Percentiles rank a stretch among this genome's conserved stretches.
Evolutionary conservation across 2,888 invertebrate species (phyloP).

Genomic region (Protodeltote pygarga): DNA sequence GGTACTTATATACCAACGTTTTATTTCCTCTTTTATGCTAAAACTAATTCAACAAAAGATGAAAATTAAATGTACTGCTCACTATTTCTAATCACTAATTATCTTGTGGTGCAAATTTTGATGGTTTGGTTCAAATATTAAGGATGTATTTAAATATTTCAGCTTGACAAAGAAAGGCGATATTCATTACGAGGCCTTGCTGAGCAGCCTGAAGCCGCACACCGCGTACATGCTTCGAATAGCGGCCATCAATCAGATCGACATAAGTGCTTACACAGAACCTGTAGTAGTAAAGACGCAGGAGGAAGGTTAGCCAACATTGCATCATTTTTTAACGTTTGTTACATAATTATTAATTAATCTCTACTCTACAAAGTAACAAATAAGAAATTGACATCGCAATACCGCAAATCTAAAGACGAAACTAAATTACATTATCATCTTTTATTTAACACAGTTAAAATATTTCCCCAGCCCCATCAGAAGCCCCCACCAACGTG

Average conservation of each 20-base stretch:
- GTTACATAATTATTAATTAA: too few species aligned
- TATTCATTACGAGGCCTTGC: constrained; percentile 79
- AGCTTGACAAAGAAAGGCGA: constrained; percentile 80
- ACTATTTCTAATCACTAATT: too few species aligned
- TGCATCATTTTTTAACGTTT: background rate
- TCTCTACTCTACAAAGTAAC: too few species aligned
- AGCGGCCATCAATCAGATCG: constrained; percentile 94
- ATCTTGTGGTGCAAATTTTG: too few species aligned
- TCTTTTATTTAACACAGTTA: background rate
- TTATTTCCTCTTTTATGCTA: too few species aligned
- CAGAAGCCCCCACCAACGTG: constrained; percentile 90
- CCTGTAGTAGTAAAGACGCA: constrained; percentile 92
- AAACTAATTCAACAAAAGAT: too few species aligned
- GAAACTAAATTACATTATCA: too few species aligned
- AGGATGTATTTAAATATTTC: constrained; percentile 15
- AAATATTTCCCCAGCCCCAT: constrained; percentile 85
- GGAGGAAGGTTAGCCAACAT: constrained; percentile 90
- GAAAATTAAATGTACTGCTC: too few species aligned
- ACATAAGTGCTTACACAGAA: constrained; percentile 92
- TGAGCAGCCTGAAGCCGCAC: constrained; percentile 90
- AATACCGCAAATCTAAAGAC: too few species aligned
- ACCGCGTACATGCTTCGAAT: constrained; percentile 94
- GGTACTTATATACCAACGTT: too few species aligned
- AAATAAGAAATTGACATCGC: too few species aligned
- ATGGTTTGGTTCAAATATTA: too few species aligned